Evolutionary conservation across 2,113 vertebrate genomes (phyloP), one percentile per base, ranked within the genome.

Genomic region (Ptilorrhoa leucosticta): DNA sequence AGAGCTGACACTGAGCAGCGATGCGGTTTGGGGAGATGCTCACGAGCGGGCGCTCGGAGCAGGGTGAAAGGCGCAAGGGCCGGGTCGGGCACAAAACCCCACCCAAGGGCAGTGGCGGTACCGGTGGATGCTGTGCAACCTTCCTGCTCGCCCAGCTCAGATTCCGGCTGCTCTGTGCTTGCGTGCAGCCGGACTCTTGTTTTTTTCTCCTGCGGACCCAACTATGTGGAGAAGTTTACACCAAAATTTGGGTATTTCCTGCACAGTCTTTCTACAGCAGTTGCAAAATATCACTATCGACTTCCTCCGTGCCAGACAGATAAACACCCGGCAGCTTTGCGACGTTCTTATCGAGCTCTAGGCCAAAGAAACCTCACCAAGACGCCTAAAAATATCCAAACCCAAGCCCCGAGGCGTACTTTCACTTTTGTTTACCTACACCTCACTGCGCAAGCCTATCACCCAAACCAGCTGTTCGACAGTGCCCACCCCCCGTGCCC

Each of bases 391-490:
- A 19, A 50, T 2, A 39, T 1, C 9, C 33, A 6, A 40, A 23
- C 3, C 1, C 56, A 12, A 27, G 8, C 10, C 19, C 58, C 2
- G 4, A 15, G 11, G 20, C 18, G 2, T 5, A 15, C 24, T 89
- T 76, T 63, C n/a, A 35, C 65, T 83, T 94, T 75, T 84, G 3
- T 7, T 73, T 56, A 4, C 30, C 28, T 1, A 1, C 33, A 17
- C 11, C 13, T 11, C 47, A 2, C 54, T 3, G 10, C 4, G 30
- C 33, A 23, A 37, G n/a, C 7, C 14, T 15, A 24, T 4, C 58
- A 7, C 57, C 2, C 15, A 8, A 14, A 6, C 4, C 57, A 8
- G 3, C n/a, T 19, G 13, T 0, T 4, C 3, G 1, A 1, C 16
- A 27, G 35, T 19, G 53, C 65, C 54, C 40, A 6, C 11, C 30